Evolutionary conservation across 2,113 vertebrate genomes (phyloP), one percentile per base, ranked within the genome.

Genomic region (Mormoops blainvillei): DNA sequence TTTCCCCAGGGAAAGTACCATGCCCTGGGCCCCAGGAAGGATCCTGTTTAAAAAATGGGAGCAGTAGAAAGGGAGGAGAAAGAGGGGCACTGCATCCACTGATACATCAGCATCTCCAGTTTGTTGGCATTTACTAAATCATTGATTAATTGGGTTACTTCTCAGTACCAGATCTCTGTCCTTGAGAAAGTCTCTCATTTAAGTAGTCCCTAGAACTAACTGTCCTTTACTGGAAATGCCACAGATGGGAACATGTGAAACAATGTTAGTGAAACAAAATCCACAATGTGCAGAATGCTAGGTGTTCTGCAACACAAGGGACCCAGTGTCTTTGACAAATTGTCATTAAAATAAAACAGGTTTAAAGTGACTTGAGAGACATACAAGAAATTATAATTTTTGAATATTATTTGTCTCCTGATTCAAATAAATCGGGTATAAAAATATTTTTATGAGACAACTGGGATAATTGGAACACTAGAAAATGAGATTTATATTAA

Each of bases 361-460:
- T 41, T 89, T 28, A 85, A 78, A 50, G 26, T 43, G 50, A 31
- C 43, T 38, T 31, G 45, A 43, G 71, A 80, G 50, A 76, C 41
- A 22, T 63, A 38, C 5, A 48, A 52, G 43, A 78, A 65, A 43
- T n/a, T 84, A 15, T 52, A 52, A 38, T 61, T 78, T n/a, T 22
- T 63, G 18, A 52, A 50, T 16, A 24, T 81, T 86, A 26, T 58
- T 89, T 77, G 13, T 12, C 67, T 74, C 36, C 43, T 10, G 19
- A 41, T 61, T 87, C 48, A 94, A 54, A 52, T 78, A 84, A 94
- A 74, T 71, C 71, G 9, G 24, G 70, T 93, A 18, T 74, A 92
- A 56, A 48, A 92, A 78, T 85, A 61, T 36, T 28, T 38, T 45
- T 61, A 41, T 16, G 36, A 81, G 48, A 61, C 24, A 43, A 14